Evolutionary conservation across 2,797 vertebrate genomes (phyloP).

Genomic region (Pagetopsis macropterus): DNA sequence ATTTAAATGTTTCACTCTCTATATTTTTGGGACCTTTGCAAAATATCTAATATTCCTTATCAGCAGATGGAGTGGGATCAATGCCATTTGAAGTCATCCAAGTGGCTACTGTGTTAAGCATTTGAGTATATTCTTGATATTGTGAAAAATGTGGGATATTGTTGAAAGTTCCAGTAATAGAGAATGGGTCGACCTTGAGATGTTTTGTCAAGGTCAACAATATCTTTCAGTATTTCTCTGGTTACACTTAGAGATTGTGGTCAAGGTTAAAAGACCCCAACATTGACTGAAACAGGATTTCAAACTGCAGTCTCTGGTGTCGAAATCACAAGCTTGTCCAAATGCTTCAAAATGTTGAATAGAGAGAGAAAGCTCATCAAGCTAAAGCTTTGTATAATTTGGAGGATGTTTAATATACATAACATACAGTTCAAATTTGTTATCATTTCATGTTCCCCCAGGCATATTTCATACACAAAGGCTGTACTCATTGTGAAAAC

Average conservation of each 20-base stretch:
- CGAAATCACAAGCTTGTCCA: neutral
- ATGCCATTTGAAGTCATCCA: neutral
- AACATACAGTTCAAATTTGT: no score
- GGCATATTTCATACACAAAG: no score
- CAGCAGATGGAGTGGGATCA: no score
- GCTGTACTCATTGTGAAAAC: no score
- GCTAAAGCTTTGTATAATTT: no score
- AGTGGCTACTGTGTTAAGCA: neutral
- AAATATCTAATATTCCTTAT: neutral
- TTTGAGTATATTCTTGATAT: neutral
- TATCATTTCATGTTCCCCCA: no score
- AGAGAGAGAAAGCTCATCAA: no score
- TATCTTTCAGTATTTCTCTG: neutral
- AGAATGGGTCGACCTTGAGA: no score
- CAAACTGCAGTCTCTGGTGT: neutral
- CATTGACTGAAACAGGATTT: neutral
- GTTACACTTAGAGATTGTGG: neutral
- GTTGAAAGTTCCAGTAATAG: neutral
- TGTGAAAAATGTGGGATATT: neutral
- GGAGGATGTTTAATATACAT: no score
- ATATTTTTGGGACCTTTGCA: neutral
- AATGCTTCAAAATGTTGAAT: no score
- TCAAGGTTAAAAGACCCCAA: neutral
- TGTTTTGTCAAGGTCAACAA: neutral
- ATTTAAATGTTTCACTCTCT: no score